These are phyloP conservation scores for Bombyx huttoni DNA, from an alignment of 2,888 invertebrate genomes.

Conservation along the genomic window DNA sequence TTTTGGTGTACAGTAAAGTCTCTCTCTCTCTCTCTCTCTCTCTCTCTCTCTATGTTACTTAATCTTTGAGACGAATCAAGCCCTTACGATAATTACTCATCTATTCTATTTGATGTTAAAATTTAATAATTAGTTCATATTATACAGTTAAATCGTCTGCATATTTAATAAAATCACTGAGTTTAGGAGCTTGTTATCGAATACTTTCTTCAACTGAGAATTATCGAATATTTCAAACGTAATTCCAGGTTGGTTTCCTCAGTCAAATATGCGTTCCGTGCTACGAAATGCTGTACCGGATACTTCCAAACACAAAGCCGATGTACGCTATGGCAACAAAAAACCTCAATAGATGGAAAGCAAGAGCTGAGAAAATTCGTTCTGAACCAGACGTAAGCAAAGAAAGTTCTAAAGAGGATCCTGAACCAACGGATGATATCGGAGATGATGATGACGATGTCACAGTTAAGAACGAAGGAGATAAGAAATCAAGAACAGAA, in stretches of 20 bases:
- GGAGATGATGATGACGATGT: neutral
- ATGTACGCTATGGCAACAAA: constrained; percentile 76
- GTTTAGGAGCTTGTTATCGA: no score
- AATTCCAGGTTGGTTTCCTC: constrained; percentile 80
- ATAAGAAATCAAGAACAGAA: neutral
- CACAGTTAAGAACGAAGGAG: neutral
- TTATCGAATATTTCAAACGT: neutral
- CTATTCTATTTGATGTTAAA: no score
- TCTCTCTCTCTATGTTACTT: no score
- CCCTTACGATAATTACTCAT: no score
- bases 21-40: no score
- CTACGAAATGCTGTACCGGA: constrained; percentile 76
- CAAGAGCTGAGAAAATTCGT: constrained; percentile 16
- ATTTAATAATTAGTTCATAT: no score
- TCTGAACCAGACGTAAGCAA: constrained; percentile 1
- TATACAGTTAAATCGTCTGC: no score
- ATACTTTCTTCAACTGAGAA: neutral
- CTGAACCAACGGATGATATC: neutral
- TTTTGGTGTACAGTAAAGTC: no score
- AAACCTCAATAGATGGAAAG: constrained; percentile 56
- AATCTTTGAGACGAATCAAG: no score
- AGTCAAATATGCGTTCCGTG: constrained; percentile 87
- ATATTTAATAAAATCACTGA: no score
- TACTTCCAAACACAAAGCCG: constrained; percentile 80
- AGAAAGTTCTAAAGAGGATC: neutral